Evolutionary conservation across 2,797 vertebrate genomes (phyloP).

Genomic region (Sebastolobus alascanus): DNA sequence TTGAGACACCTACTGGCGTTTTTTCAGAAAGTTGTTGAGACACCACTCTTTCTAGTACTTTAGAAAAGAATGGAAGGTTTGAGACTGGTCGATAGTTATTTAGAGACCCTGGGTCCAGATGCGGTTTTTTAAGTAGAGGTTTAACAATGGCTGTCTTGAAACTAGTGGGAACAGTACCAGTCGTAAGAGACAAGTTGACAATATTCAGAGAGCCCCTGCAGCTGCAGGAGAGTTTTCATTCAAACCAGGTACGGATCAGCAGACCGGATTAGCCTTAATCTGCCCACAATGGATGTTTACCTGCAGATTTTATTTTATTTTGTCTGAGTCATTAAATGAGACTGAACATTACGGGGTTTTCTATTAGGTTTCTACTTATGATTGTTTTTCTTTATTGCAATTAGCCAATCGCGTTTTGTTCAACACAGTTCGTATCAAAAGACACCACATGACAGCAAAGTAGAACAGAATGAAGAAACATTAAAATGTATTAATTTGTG

Average conservation of each 20-base stretch:
- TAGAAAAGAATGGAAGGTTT: too few species aligned
- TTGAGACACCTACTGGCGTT: too few species aligned
- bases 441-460: background rate
- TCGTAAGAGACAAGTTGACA: too few species aligned
- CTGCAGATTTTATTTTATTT: background rate
- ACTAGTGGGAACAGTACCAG: too few species aligned
- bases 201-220: slow-evolving; percentile 36
- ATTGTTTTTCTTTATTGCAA: background rate
- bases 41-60: too few species aligned
- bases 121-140: too few species aligned
- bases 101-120: too few species aligned
- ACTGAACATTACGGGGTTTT: background rate
- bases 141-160: too few species aligned
- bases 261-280: background rate
- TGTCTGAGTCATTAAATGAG: background rate
- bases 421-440: background rate
- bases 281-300: background rate
- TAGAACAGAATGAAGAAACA: background rate
- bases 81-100: too few species aligned
- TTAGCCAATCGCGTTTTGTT: background rate
- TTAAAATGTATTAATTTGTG: background rate
- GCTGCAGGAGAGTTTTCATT: slow-evolving; percentile 39
- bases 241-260: slow-evolving; percentile 29
- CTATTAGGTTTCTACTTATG: background rate
- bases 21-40: too few species aligned